Conservation (phyloP, 37 sponge, comb jelly and placozoan species). For the Cliona cf. orientalis region DNA sequence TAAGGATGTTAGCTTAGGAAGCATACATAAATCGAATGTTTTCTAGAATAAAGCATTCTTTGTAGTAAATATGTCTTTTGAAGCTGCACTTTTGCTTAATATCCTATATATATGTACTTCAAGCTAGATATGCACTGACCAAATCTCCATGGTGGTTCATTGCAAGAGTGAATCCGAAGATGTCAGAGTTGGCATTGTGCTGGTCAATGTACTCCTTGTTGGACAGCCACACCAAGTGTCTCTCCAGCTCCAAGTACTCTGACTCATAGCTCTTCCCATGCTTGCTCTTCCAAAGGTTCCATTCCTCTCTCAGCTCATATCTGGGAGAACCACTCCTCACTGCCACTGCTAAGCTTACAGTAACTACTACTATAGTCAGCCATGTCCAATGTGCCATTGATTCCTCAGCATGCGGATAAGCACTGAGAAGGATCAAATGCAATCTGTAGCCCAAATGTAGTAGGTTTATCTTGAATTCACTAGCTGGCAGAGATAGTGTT, state of each 20-base stretch:
- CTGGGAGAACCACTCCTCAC: not conserved
- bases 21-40: too few species aligned
- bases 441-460: too few species aligned
- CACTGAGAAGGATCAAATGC: too few species aligned
- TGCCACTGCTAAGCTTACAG: too few species aligned
- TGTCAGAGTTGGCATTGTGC: conserved; percentile 30
- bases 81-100: not conserved
- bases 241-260: conserved; percentile 31
- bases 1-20: not conserved
- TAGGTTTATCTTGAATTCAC: too few species aligned
- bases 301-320: conserved; percentile 28
- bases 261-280: conserved; percentile 34
- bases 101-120: not conserved
- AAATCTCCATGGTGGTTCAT: conserved; percentile 57
- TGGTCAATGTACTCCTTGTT: conserved; percentile 43
- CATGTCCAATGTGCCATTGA: too few species aligned
- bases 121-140: conserved; percentile 3
- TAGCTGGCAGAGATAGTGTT: too few species aligned
- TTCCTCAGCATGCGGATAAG: too few species aligned
- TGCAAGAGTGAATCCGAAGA: conserved; percentile 24
- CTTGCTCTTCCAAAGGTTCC: conserved; percentile 45
- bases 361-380: too few species aligned
- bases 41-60: too few species aligned
- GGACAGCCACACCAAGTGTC: conserved; percentile 37
- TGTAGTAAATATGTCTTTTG: not conserved